Conservation (phyloP, 1,140 invertebrate genomes). For the Aphis craccivora region DNA sequence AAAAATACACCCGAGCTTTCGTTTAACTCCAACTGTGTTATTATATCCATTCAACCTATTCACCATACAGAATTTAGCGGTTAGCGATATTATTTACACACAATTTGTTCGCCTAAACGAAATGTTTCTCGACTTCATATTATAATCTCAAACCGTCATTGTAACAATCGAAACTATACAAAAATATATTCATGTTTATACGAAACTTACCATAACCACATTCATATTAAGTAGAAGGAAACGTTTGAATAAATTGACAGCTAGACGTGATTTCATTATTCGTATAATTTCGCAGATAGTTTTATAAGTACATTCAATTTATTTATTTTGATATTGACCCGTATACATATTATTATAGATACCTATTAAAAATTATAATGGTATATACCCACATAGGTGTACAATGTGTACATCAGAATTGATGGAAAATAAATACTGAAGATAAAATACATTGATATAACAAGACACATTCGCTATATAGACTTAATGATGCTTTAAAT, state of each 20-base stretch:
- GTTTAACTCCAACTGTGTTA: background rate
- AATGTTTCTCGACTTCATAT: background rate
- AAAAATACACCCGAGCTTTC: background rate
- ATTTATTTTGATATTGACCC: background rate
- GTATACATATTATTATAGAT: background rate
- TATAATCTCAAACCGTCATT: background rate
- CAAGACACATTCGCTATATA: background rate
- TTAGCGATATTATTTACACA: background rate
- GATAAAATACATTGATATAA: background rate
- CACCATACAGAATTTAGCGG: background rate
- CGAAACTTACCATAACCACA: background rate
- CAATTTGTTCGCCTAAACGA: background rate
- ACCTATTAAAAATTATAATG: background rate
- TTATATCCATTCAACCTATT: constrained; percentile 10
- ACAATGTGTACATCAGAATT: background rate
- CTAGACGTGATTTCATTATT: background rate
- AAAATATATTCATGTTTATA: background rate
- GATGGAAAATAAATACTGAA: background rate
- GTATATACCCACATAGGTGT: background rate
- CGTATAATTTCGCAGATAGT: background rate
- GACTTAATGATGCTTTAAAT: background rate
- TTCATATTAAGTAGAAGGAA: background rate
- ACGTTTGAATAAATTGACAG: background rate
- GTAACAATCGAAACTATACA: background rate
- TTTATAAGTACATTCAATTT: background rate